phyloP scores from a whole-genome alignment of 2,888 invertebrate genomes.

The Acronicta aceris region DNA sequence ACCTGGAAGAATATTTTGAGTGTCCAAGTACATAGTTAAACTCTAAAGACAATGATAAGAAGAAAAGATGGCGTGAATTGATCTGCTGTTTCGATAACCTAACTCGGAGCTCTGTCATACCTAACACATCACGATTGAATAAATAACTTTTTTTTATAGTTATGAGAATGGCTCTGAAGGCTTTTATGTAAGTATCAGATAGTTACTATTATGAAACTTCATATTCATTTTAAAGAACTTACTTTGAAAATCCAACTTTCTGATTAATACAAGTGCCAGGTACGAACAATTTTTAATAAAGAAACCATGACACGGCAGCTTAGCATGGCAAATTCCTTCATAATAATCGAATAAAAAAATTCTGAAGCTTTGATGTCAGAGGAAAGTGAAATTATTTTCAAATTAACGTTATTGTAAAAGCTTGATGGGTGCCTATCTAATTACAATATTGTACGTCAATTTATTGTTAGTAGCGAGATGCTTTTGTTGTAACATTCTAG shows the following conservation, averaged over 20 bases:
- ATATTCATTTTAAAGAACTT: neutral
- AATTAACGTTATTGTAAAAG: constrained; percentile 18
- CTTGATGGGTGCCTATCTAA: constrained; percentile 12
- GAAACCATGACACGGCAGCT: constrained; percentile 18
- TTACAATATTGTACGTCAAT: constrained; percentile 24
- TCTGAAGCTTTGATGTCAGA: constrained; percentile 15
- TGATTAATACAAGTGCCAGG: neutral
- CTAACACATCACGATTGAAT: no score
- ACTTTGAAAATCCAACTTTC: constrained; percentile 6
- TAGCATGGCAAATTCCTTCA: constrained; percentile 18
- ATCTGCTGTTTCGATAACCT: no score
- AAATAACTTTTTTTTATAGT: no score
- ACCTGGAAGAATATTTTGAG: no score
- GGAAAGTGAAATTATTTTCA: constrained; percentile 32
- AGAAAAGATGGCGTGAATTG: no score
- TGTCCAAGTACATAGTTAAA: no score
- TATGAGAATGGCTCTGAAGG: no score
- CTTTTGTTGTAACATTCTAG: neutral
- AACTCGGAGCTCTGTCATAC: no score
- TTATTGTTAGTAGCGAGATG: constrained; percentile 7
- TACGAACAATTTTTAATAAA: constrained; percentile 1
- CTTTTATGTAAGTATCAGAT: no score
- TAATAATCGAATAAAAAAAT: constrained; percentile 28
- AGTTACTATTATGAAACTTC: no score
- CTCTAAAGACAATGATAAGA: no score